Percentiles rank a stretch among this genome's conserved stretches.
Evolutionary conservation across 2,797 vertebrate species (phyloP).

Genomic region (Sylvilagus floridanus): DNA sequence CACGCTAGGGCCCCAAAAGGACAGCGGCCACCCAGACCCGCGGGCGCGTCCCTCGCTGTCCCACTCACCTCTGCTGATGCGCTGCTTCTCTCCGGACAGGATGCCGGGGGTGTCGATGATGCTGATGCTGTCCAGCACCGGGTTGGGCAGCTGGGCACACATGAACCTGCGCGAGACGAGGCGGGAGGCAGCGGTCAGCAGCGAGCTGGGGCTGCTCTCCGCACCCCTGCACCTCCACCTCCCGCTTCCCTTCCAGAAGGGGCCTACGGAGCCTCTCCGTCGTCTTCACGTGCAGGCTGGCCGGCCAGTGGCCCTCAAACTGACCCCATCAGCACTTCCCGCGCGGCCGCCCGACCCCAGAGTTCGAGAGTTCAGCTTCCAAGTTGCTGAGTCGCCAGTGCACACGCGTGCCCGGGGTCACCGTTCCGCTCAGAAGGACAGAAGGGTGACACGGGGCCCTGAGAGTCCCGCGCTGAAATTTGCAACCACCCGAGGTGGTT

Average conservation of each 20-base stretch:
- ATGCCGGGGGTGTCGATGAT: constrained; percentile 97
- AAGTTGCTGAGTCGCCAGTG: constrained; percentile 46
- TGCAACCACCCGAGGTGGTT: neutral
- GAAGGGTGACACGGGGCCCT: neutral
- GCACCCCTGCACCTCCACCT: neutral
- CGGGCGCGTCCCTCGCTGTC: too few relatives aligned
- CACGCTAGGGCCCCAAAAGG: too few relatives aligned
- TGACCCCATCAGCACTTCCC: constrained; percentile 5
- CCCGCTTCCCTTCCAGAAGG: neutral
- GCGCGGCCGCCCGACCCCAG: neutral
- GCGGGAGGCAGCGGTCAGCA: neutral
- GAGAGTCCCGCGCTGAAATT: neutral
- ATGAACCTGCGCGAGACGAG: constrained; percentile 90
- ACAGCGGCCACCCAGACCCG: too few relatives aligned
- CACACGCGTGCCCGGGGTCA: neutral
- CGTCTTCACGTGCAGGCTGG: neutral
- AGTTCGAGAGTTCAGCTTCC: constrained; percentile 26
- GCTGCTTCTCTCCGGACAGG: constrained; percentile 88
- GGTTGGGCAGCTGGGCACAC: constrained; percentile 96
- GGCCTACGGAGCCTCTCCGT: neutral
- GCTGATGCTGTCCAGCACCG: constrained; percentile 96
- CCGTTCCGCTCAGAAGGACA: neutral
- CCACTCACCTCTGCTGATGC: constrained; percentile 86
- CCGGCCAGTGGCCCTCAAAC: neutral
- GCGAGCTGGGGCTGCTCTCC: neutral